Conservation (phyloP, 2,113 vertebrate genomes). For the Spheniscus mendiculus region DNA sequence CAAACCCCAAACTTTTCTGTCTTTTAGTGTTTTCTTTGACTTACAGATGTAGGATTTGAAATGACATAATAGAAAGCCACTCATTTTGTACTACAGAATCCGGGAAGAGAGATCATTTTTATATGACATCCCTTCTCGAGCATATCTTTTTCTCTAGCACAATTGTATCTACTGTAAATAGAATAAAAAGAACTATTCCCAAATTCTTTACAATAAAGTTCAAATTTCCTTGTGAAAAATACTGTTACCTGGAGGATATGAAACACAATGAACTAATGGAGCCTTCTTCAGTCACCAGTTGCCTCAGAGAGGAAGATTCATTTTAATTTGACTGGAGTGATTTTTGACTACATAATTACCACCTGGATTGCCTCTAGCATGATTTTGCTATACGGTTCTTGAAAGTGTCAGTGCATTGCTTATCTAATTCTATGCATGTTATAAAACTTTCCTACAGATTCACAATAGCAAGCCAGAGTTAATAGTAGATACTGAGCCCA, state of each 20-base stretch:
- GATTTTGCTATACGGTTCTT: not conserved
- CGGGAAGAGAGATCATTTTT: not conserved
- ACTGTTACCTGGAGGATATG: not conserved
- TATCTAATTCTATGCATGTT: not conserved
- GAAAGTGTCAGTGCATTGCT: not conserved
- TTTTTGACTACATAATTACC: conserved; percentile 58
- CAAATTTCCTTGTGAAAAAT: not conserved
- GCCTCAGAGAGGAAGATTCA: not conserved
- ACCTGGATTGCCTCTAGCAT: not conserved
- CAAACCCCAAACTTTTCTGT: not conserved
- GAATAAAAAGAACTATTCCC: not conserved
- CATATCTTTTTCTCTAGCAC: not conserved
- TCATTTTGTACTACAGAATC: not conserved
- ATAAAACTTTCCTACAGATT: conserved; percentile 10
- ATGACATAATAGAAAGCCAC: not conserved
- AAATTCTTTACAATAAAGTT: not conserved
- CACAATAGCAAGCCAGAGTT: not conserved
- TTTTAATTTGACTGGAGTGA: conserved; percentile 34
- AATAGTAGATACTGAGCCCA: not conserved
- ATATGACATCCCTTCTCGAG: not conserved
- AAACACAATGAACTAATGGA: not conserved
- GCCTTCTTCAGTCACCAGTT: not conserved
- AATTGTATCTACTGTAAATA: not conserved
- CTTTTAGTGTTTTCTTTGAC: not conserved
- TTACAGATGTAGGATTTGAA: not conserved